These are phyloP conservation scores for Pterocles gutturalis DNA, from an alignment of 2,113 vertebrate genomes.

Conservation along the genomic window DNA sequence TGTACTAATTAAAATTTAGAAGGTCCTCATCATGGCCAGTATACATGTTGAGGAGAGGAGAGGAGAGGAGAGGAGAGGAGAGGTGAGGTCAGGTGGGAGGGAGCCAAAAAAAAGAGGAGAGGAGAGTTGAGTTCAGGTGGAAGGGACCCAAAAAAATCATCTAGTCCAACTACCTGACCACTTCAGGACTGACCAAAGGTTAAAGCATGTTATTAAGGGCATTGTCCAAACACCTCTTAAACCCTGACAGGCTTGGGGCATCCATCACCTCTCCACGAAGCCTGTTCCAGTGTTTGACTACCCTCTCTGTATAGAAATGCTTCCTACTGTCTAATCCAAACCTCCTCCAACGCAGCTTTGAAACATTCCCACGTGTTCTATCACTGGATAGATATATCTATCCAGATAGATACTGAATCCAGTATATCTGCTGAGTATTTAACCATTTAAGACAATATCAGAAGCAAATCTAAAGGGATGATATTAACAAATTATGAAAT, in stretches of 20 bases:
- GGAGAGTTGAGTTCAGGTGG: not conserved
- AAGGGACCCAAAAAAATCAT: not conserved
- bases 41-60: fast-evolving
- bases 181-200: not conserved
- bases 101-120: not conserved
- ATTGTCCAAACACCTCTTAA: not conserved
- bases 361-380: not conserved
- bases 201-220: not conserved
- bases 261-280: not conserved
- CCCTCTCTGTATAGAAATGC: not conserved
- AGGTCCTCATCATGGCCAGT: not conserved
- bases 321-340: not conserved
- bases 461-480: not conserved
- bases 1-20: not conserved
- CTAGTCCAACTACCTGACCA: not conserved
- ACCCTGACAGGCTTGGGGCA: not conserved
- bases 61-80: not conserved
- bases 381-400: no score
- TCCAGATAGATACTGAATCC: no score
- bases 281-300: not conserved
- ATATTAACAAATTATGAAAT: not conserved
- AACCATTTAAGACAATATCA: not conserved
- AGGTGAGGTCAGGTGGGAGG: not conserved
- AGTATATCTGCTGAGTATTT: not conserved
- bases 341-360: not conserved